phyloP scores from a whole-genome alignment of 2,113 vertebrate genomes.

The Poeciliopsis prolifica region DNA sequence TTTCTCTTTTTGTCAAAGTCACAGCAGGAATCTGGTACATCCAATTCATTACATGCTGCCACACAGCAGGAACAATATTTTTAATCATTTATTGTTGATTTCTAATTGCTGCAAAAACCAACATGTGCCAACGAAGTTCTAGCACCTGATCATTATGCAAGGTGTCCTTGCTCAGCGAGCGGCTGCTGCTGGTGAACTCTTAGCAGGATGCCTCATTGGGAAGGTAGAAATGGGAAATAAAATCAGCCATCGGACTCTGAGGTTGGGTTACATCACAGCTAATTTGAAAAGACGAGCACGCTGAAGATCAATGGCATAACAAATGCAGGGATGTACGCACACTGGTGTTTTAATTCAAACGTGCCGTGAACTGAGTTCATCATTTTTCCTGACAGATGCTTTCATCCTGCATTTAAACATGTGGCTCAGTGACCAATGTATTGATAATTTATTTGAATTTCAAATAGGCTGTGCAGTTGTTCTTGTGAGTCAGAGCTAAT shows the following conservation, averaged over 20 bases:
- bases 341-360: neutral
- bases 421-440: neutral
- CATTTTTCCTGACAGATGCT: conserved; percentile 1
- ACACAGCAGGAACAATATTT: conserved; percentile 9
- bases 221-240: conserved; percentile 45
- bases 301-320: neutral
- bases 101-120: conserved; percentile 33
- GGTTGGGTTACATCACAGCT: conserved; percentile 16
- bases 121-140: conserved; percentile 30
- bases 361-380: neutral
- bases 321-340: neutral
- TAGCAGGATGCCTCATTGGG: conserved; percentile 39
- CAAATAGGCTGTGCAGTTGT: neutral
- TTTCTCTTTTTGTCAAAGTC: conserved; percentile 23
- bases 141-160: conserved; percentile 40
- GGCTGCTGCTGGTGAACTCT: conserved; percentile 35
- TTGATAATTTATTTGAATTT: neutral
- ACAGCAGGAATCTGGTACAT: conserved; percentile 41
- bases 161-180: conserved; percentile 39
- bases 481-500: neutral
- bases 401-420: neutral
- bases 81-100: conserved; percentile 26
- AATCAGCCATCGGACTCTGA: conserved; percentile 26
- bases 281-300: neutral
- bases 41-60: neutral